A percentile compares a stretch with the other conserved stretches of the same genome.
These are phyloP conservation scores for Sebastes vulpes DNA, from an alignment of 2,797 vertebrate genomes.

Conservation along the genomic window DNA sequence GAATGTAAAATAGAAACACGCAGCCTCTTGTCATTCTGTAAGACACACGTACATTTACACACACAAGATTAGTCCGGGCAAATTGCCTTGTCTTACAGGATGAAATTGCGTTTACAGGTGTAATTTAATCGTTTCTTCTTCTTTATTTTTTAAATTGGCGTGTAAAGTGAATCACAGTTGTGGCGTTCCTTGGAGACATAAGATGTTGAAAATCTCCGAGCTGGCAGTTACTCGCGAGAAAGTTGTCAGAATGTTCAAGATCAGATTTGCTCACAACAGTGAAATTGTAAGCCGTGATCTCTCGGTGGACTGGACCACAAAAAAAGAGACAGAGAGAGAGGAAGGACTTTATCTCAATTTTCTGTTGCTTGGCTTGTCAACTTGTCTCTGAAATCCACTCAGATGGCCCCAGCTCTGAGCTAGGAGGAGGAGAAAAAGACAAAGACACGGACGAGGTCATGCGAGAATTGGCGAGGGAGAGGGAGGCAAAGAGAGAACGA, in stretches of 20 bases:
- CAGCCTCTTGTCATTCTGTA: not conserved
- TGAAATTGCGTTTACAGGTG: slow-evolving; percentile 70
- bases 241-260: slow-evolving; percentile 50
- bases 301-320: slow-evolving; percentile 33
- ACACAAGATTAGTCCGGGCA: slow-evolving; percentile 38
- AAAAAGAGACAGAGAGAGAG: not conserved
- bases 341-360: slow-evolving; percentile 54
- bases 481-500: slow-evolving; percentile 5
- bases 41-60: slow-evolving; percentile 18
- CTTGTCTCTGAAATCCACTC: slow-evolving; percentile 52
- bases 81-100: slow-evolving; percentile 66
- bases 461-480: slow-evolving; percentile 40
- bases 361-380: slow-evolving; percentile 51
- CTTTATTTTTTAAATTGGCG: slow-evolving; percentile 14
- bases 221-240: slow-evolving; percentile 48
- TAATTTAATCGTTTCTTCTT: slow-evolving; percentile 66
- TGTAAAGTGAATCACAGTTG: slow-evolving; percentile 40
- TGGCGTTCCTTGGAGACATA: slow-evolving; percentile 36
- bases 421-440: slow-evolving; percentile 34
- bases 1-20: slow-evolving; percentile 15
- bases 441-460: slow-evolving; percentile 53
- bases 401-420: slow-evolving; percentile 42
- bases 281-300: slow-evolving; percentile 49
- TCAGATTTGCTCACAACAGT: slow-evolving; percentile 55
- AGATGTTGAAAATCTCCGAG: slow-evolving; percentile 39